Conservation (phyloP, 2,113 vertebrate species). For the Chloroceryle aenea region DNA sequence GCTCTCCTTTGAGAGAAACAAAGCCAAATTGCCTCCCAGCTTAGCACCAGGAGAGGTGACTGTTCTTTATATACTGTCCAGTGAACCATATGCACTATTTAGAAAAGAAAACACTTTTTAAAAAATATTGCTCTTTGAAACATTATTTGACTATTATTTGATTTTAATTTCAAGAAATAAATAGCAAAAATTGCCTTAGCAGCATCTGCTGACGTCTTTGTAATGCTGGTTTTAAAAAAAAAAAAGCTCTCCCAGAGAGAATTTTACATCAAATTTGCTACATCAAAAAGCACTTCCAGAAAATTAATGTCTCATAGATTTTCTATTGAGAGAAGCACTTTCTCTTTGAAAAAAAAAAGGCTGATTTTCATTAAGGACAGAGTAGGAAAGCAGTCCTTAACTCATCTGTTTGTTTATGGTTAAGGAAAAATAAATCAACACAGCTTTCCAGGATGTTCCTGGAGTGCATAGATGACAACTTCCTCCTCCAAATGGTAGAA, state of each 20-base stretch:
- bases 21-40: slow-evolving; percentile 24
- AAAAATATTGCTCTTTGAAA: neutral
- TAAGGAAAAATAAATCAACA: neutral
- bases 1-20: slow-evolving; percentile 36
- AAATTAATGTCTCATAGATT: neutral
- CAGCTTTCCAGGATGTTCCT: neutral
- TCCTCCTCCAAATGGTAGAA: too few species aligned
- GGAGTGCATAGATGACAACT: too few species aligned
- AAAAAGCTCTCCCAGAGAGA: neutral
- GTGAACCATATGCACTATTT: slow-evolving; percentile 1
- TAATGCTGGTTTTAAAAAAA: neutral
- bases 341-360: neutral
- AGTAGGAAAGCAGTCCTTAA: neutral
- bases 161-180: slow-evolving; percentile 6
- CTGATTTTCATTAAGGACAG: neutral
- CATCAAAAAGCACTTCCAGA: neutral
- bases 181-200: neutral
- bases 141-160: neutral
- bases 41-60: neutral
- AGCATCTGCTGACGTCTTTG: neutral
- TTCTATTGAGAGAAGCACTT: neutral
- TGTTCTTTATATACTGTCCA: neutral
- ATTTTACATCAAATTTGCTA: neutral
- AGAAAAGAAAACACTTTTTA: neutral
- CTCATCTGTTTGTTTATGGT: neutral